These are phyloP conservation scores for Danio aesculapii DNA, from an alignment of 2,797 vertebrate genomes.

Conservation along the genomic window DNA sequence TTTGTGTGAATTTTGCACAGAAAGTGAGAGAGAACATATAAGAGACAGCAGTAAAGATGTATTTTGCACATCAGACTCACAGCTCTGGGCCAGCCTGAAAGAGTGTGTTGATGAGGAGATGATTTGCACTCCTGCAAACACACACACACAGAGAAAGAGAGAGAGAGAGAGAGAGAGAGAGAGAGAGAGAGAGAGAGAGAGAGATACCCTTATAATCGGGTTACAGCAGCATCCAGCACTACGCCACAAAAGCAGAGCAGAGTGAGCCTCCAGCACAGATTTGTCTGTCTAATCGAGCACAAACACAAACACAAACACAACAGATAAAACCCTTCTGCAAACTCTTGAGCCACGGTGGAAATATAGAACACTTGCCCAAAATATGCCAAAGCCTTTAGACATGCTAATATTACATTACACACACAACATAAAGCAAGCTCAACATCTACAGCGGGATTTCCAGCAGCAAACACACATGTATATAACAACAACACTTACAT, in stretches of 20 bases:
- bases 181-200: no score
- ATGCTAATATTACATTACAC: conserved; percentile 75
- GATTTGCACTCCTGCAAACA: neutral
- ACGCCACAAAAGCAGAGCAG: conserved; percentile 60
- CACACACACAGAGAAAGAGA: neutral
- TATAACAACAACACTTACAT: conserved; percentile 13
- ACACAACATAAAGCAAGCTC: conserved; percentile 35
- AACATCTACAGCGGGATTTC: conserved; percentile 7
- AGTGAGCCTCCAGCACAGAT: conserved; percentile 71
- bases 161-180: no score
- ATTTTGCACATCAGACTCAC: neutral
- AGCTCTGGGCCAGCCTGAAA: conserved; percentile 19
- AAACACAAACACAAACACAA: conserved; percentile 44
- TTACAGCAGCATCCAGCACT: conserved; percentile 69
- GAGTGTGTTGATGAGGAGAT: neutral
- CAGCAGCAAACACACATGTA: conserved; percentile 25
- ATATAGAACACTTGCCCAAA: conserved; percentile 8
- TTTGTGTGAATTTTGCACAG: neutral
- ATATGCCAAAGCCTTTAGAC: conserved; percentile 68
- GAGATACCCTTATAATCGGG: conserved; percentile 66
- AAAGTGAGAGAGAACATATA: neutral
- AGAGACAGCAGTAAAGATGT: neutral
- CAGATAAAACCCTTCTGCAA: conserved; percentile 34
- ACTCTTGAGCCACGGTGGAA: conserved; percentile 12
- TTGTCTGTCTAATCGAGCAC: conserved; percentile 59